Conservation (phyloP, 37 sponge, comb jelly and placozoan genomes). For the Ianthella basta region DNA sequence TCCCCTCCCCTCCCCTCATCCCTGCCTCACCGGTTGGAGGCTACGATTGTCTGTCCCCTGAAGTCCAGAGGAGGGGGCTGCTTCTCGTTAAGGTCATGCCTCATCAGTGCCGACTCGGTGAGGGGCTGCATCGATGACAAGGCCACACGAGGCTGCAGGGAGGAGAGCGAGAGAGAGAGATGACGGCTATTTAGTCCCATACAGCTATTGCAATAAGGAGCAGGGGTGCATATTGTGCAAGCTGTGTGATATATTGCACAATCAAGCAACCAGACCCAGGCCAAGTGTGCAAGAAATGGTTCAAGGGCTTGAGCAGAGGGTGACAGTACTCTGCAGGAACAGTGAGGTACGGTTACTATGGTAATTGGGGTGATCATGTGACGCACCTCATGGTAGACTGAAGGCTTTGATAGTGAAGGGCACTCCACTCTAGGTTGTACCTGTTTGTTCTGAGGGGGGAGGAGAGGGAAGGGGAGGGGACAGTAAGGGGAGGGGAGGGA, state of each 20-base stretch:
- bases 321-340: not conserved
- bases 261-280: too few species aligned
- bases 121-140: conserved; percentile 38
- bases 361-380: too few species aligned
- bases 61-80: conserved; percentile 31
- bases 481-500: too few species aligned
- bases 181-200: too few species aligned
- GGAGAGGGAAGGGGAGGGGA: too few species aligned
- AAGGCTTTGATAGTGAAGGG: conserved; percentile 51
- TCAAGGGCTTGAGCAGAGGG: too few species aligned
- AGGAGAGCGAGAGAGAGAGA: too few species aligned
- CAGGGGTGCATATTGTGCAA: not conserved
- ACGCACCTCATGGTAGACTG: conserved; percentile 71
- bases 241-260: not conserved
- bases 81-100: conserved; percentile 54
- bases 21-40: conserved; percentile 44
- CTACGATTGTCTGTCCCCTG: conserved; percentile 23
- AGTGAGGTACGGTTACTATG: not conserved
- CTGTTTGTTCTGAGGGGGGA: conserved; percentile 10
- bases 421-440: conserved; percentile 26
- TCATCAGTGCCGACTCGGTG: conserved; percentile 57
- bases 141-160: conserved; percentile 38
- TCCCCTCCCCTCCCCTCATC: not conserved
- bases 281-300: too few species aligned
- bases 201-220: not conserved